Base-by-base conservation (phyloP, 2,888 invertebrate genomes). In the Polia nebulosa region DNA sequence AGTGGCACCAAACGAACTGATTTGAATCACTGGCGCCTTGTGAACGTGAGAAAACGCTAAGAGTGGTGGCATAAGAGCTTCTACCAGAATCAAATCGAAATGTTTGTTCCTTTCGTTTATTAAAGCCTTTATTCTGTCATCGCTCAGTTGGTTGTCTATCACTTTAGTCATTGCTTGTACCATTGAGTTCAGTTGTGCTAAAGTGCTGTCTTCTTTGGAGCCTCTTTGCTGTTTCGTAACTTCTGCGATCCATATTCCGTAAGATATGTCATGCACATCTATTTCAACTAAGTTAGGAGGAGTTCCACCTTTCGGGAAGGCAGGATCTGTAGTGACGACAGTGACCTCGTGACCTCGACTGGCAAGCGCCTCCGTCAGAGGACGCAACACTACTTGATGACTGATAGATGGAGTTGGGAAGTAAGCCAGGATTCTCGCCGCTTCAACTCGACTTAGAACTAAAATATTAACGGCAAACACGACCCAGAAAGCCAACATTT, bases 331-430 rank as follows among this genome's bases (percentile, higher is more conserved):
- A 1, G 96, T 95, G 1, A 95, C 71, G 0, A 94, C 86, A 0
- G 91, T 87, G 0, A 96, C 78, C 60, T 96, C 88, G 65, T 96
- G 96, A 0, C 95, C 96, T 29, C 92, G 86, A 44, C 82, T 88
- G 0, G 89, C 88, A 15, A 96, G 83, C 45, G 93, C 93, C 9
- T 89, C 84, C 6, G 90, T 89, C 5, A 96, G 64, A 1, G 90
- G 86, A 27, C 91, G 87, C 64, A 89, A 95, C 0, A 93, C 90
- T 0, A 93, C 84, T 83, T 96, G 95, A 74, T 96, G 96, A 63
- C 95, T 96, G 41, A 94, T 88, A 0, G 94, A 93, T 2, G 95
- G 91, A 8, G 85, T 81, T 2, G 95, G 90, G 39, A 92, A 85
- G 0, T 94, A 75, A 8, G 60, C 83, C 11, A 87, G 63, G 22